Base-by-base conservation (phyloP, 2,113 vertebrate species). In the Mormyrus iriodes region DNA sequence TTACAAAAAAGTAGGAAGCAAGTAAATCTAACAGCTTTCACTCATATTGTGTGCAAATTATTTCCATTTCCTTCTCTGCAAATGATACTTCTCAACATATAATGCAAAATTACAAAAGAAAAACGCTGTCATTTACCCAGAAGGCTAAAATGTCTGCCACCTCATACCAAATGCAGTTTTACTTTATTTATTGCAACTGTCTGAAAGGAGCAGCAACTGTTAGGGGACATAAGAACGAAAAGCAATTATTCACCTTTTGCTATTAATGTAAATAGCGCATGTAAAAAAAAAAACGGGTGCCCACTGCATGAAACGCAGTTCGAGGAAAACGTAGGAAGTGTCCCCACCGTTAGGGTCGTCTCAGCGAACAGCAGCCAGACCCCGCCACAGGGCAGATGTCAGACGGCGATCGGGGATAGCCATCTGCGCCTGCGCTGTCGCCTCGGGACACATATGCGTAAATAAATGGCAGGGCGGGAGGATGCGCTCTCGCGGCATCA, bases 111-210 rank as follows among this genome's bases (percentile, higher is more conserved):
- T 79, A 35, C 17, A 42, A 6, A 76, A 39, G 12, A 27, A 69
- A 4, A 10, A 31, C n/a, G n/a, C 10, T 69, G 61, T 21, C 88
- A 88, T 85, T 90, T 44, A 90, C 88, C 90, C 92, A 92, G 15
- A 92, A 92, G 91, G 91, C 90, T 92, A 91, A 92, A 93, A 93
- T 49, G 85, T 92, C 90, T 91, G 53, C 91, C n/a, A 88, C 49
- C 86, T 48, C n/a, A 85, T 82, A 21, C 15, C 7, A 51, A 17
- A 69, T 58, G 35, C 5, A 69, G 31, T 48, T 89, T 31, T n/a
- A 8, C 65, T 86, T 7, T 69, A 69, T 89, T 86, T 39, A 86
- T 42, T 52, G 65, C 12, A 17, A 39, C 55, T 73, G 58, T 15
- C 53, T 31, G 24, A n/a, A 46, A 69, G 53, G 48, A 46, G 10